These are phyloP conservation scores for Eilema caniola DNA, from an alignment of 2,888 invertebrate species.

Conservation along the genomic window DNA sequence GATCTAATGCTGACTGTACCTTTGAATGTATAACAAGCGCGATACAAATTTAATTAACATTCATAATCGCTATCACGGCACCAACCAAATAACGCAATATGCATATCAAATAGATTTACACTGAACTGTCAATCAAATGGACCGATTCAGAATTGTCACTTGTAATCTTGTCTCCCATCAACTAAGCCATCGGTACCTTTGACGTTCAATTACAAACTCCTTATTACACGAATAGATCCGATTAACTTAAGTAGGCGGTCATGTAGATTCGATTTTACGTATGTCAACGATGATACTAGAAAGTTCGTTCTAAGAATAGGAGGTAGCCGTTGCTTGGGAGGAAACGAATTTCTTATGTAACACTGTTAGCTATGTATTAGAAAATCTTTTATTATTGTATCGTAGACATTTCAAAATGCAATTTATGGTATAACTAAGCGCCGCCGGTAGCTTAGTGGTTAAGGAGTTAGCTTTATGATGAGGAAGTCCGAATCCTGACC, in stretches of 20 bases:
- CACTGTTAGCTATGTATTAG: no score
- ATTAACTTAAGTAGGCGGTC: conserved; percentile 80
- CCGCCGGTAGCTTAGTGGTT: no score
- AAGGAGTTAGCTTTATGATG: no score
- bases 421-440: no score
- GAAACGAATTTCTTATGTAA: no score
- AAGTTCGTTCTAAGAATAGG: conserved; percentile 25
- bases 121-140: conserved; percentile 67
- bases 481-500: no score
- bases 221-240: conserved; percentile 74
- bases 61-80: conserved; percentile 69
- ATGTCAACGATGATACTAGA: conserved; percentile 60
- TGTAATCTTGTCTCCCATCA: conserved; percentile 56
- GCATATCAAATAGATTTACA: conserved; percentile 55
- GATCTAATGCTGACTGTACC: neutral
- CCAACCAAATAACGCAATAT: conserved; percentile 46
- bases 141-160: conserved; percentile 72
- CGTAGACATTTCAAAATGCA: no score
- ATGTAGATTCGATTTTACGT: conserved; percentile 75
- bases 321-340: neutral
- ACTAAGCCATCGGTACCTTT: conserved; percentile 74
- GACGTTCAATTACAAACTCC: conserved; percentile 80
- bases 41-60: conserved; percentile 37
- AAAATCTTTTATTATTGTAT: no score
- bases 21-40: neutral